Evolutionary conservation across 2,888 invertebrate species (phyloP).

Genomic region (Eulithis prunata): DNA sequence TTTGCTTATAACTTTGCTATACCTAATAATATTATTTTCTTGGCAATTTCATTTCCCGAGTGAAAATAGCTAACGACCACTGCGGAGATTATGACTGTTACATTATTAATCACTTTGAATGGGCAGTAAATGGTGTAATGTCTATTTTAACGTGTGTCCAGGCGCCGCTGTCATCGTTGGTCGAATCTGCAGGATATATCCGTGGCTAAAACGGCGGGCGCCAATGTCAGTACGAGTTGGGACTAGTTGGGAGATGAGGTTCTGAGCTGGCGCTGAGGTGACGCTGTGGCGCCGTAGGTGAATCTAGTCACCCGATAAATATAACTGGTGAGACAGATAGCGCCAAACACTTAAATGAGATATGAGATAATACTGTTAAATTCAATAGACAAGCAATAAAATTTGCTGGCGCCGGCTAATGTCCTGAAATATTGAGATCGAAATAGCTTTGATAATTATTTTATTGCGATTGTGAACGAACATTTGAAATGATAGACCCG

Average conservation of each 20-base stretch:
- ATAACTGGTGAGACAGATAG: constrained; percentile 32
- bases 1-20: background rate
- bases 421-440: constrained; percentile 1
- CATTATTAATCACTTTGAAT: constrained; percentile 41
- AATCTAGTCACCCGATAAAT: constrained; percentile 33
- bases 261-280: constrained; percentile 30
- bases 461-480: constrained; percentile 8
- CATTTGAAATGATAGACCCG: constrained; percentile 13
- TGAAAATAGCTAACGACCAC: constrained; percentile 35
- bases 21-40: constrained; percentile 17
- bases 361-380: constrained; percentile 28
- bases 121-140: constrained; percentile 40
- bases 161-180: constrained; percentile 36
- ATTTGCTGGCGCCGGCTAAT: constrained; percentile 9
- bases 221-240: constrained; percentile 14
- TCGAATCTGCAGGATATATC: constrained; percentile 15
- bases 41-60: constrained; percentile 15
- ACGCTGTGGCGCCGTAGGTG: constrained; percentile 26
- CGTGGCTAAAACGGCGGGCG: constrained; percentile 20
- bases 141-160: constrained; percentile 43
- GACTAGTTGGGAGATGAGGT: background rate
- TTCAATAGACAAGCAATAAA: constrained; percentile 16
- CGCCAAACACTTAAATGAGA: constrained; percentile 16
- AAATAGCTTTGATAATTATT: constrained; percentile 1
- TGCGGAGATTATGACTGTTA: constrained; percentile 38